Evolutionary conservation across 1,140 invertebrate genomes (phyloP), one percentile per base, ranked within the genome.

Genomic region (Limonius californicus): DNA sequence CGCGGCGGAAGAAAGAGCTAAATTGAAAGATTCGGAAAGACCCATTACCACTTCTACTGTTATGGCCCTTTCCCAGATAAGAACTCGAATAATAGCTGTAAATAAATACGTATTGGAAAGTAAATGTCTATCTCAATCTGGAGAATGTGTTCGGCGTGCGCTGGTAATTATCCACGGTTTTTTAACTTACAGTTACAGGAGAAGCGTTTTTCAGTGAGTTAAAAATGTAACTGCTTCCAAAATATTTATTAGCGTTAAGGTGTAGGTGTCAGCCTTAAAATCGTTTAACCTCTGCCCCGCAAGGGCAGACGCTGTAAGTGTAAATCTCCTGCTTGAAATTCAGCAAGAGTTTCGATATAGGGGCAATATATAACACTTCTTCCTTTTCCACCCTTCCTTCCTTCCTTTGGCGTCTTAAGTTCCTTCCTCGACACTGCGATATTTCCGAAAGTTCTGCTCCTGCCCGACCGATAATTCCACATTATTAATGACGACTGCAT

Each of bases 321-420:
- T 64, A 60, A 45, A 69, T 68, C 69, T 71, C 63, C 68, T 64
- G 70, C 70, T 71, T 71, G 63, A 71, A 68, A 71, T 71, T 70
- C 70, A 54, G 57, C 65, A 64, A 59, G 56, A 67, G 66, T 57
- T 23, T 54, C 62, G 59, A 69, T 71, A 71, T 70, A 71, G 66
- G 60, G 60, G 70, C 65, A 71, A 71, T 70, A 71, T 71, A 71
- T 71, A 71, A 70, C 70, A 55, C 59, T 68, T 68, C 65, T 57
- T 27, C 55, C 59, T 42, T 19, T 43, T 55, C 61, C 59, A 65
- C 53, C 64, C 21, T 35, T 54, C 62, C 60, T 62, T 63, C 68
- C 66, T 69, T 70, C 70, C 68, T 70, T 64, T 66, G 66, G 66
- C 63, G 60, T 70, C 56, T 66, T 54, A 59, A 67, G 70, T 66